These are phyloP conservation scores for Meloidogyne floridensis DNA, from an alignment of 1,140 invertebrate genomes.

Conservation along the genomic window DNA sequence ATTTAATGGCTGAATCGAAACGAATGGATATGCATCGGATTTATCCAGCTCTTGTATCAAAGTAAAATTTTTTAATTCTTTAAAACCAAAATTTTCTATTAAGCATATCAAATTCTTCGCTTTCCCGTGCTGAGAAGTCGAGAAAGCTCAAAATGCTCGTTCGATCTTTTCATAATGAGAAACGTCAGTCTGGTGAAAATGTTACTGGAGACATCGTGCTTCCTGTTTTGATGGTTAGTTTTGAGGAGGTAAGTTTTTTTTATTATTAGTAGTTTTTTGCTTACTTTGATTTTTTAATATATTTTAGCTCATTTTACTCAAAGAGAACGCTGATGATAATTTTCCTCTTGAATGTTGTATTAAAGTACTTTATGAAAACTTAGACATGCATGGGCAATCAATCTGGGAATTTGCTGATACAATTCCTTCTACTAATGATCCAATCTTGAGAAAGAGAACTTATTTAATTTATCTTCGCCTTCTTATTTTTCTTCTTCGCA, in stretches of 20 bases:
- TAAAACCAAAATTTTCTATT: not conserved
- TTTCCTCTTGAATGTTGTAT: not conserved
- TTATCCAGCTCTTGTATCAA: slow-evolving; percentile 17
- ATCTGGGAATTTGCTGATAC: slow-evolving; percentile 15
- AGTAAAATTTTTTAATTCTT: not conserved
- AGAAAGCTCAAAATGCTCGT: not conserved
- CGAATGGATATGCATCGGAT: slow-evolving; percentile 24
- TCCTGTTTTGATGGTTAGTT: not conserved
- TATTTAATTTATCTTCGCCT: slow-evolving; percentile 15
- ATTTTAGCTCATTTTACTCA: not conserved
- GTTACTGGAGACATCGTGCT: not conserved
- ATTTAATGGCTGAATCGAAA: slow-evolving; percentile 15
- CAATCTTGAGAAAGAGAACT: not conserved
- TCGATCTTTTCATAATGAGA: not conserved
- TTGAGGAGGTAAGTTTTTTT: slow-evolving; percentile 13
- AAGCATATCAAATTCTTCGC: slow-evolving; percentile 19
- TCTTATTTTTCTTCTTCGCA: slow-evolving; percentile 14
- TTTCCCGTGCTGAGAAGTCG: not conserved
- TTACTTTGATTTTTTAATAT: not conserved
- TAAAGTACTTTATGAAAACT: slow-evolving; percentile 3
- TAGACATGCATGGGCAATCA: not conserved
- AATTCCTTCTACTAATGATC: not conserved
- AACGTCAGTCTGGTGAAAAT: not conserved
- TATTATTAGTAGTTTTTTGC: not conserved
- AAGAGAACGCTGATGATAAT: not conserved